phyloP scores from a whole-genome alignment of 2,888 invertebrate species.

The Periphyllus acericola region DNA sequence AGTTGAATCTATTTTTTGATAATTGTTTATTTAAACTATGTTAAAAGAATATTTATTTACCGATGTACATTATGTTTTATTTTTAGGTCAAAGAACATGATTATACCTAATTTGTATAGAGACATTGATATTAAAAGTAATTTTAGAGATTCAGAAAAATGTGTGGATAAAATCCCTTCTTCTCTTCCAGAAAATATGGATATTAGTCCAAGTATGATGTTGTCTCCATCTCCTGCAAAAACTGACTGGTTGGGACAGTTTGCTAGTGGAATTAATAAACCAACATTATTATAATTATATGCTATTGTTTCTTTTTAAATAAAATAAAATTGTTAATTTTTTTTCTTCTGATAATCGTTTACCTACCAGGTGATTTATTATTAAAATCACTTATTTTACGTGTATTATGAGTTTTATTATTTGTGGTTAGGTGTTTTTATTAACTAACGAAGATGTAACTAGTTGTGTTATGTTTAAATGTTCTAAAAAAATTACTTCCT shows the following conservation, averaged over 20 bases:
- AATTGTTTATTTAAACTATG: not conserved
- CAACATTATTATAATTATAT: not conserved
- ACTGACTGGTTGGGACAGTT: conserved; percentile 48
- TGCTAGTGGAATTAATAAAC: conserved; percentile 2
- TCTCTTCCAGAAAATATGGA: conserved; percentile 36
- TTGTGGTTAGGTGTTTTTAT: no score
- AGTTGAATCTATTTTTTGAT: not conserved
- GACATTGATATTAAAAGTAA: not conserved
- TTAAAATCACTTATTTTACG: no score
- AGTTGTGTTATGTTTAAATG: no score
- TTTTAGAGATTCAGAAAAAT: not conserved
- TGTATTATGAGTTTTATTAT: no score
- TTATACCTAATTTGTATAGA: conserved; percentile 37
- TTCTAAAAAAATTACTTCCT: no score
- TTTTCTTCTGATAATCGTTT: not conserved
- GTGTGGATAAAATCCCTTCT: not conserved
- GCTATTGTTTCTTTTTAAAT: not conserved
- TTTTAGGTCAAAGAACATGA: conserved; percentile 37
- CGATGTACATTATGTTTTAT: not conserved
- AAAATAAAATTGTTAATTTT: not conserved
- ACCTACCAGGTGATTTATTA: no score
- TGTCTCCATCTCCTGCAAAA: conserved; percentile 42
- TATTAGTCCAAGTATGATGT: conserved; percentile 52
- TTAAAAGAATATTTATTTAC: not conserved
- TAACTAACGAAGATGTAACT: no score